Conservation (phyloP, 2,797 vertebrate species). For the Scolopax rusticola region DNA sequence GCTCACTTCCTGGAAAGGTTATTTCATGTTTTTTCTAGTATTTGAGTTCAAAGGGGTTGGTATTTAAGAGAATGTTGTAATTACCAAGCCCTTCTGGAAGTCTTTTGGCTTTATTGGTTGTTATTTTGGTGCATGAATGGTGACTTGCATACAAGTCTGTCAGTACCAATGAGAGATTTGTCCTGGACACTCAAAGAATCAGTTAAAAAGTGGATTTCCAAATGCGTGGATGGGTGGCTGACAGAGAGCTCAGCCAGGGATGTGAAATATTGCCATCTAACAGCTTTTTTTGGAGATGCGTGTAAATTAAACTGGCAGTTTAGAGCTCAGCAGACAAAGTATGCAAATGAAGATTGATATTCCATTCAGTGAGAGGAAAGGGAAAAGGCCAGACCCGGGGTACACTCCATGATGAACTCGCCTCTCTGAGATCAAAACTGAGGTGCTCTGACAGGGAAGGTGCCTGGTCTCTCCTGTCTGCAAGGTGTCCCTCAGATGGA, state of each 20-base stretch:
- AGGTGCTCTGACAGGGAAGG: slow-evolving; percentile 35
- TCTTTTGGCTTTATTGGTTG: background rate
- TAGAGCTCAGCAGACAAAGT: background rate
- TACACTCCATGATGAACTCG: background rate
- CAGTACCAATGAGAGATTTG: background rate
- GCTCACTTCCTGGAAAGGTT: background rate
- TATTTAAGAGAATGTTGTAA: background rate
- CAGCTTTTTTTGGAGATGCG: slow-evolving; percentile 3
- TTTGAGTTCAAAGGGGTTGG: background rate
- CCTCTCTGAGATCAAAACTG: background rate
- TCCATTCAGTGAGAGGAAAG: background rate
- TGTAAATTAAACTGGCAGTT: slow-evolving; percentile 6
- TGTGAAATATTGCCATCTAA: slow-evolving; percentile 25
- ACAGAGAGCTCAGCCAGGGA: background rate
- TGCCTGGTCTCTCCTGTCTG: slow-evolving; percentile 28
- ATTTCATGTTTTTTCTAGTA: background rate
- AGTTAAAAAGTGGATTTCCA: background rate
- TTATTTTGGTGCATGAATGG: background rate
- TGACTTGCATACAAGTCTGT: background rate
- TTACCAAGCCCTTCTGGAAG: background rate
- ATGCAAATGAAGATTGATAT: slow-evolving; percentile 58
- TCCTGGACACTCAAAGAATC: background rate
- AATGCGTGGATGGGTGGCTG: background rate
- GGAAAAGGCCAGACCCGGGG: background rate
- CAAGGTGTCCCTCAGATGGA: background rate